Evolutionary conservation across 2,797 vertebrate genomes (phyloP).

Genomic region (Euphonia xanthogaster): DNA sequence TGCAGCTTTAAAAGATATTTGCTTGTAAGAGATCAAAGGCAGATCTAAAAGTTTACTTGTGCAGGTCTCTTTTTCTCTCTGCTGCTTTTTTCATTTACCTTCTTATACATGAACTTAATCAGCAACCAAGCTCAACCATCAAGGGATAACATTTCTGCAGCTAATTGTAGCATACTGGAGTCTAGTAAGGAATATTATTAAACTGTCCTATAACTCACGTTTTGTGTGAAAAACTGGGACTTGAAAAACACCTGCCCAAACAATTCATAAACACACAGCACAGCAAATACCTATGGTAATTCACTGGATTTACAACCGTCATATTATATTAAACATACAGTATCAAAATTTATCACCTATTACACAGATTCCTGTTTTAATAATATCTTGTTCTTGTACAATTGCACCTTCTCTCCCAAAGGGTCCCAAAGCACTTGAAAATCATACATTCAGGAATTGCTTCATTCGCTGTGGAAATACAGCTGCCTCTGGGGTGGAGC

Average conservation of each 20-base stretch:
- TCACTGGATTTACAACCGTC: slow-evolving; percentile 74
- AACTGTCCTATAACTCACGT: slow-evolving; percentile 53
- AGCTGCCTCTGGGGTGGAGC: not conserved
- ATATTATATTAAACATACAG: slow-evolving; percentile 69
- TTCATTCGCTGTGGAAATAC: slow-evolving; percentile 30
- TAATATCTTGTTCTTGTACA: slow-evolving; percentile 67
- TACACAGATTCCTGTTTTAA: slow-evolving; percentile 68
- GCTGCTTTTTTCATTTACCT: slow-evolving; percentile 17
- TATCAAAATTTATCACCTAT: slow-evolving; percentile 76
- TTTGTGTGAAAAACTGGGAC: slow-evolving; percentile 51
- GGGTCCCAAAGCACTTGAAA: slow-evolving; percentile 40
- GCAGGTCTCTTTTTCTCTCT: not conserved
- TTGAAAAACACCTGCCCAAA: slow-evolving; percentile 76
- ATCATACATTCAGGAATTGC: slow-evolving; percentile 3
- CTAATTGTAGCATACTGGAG: slow-evolving; percentile 4
- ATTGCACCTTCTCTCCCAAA: slow-evolving; percentile 61
- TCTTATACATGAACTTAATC: not conserved
- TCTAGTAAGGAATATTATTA: slow-evolving; percentile 48
- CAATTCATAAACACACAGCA: slow-evolving; percentile 72
- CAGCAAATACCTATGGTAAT: slow-evolving; percentile 70
- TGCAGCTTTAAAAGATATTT: slow-evolving; percentile 12
- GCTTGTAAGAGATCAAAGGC: slow-evolving; percentile 33
- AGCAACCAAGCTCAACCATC: not conserved
- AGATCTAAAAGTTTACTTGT: not conserved
- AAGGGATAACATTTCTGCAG: slow-evolving; percentile 31